Conservation (phyloP, 2,113 vertebrate species). For the Hippolais icterina region DNA sequence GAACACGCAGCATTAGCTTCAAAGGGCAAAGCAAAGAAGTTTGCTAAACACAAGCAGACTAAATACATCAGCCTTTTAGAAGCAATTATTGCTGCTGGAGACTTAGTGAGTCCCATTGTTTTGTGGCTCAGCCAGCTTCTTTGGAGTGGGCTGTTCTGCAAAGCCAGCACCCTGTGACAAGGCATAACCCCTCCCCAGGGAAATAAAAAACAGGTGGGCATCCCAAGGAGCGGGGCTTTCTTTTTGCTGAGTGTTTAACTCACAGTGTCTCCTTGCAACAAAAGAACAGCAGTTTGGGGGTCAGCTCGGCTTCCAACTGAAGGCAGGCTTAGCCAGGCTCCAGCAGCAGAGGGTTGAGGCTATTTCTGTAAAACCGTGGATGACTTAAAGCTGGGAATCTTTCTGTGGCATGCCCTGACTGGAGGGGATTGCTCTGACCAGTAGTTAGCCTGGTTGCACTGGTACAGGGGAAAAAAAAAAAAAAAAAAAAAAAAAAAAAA, state of each 20-base stretch:
- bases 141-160: neutral
- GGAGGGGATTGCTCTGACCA: neutral
- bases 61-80: slow-evolving; percentile 10
- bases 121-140: neutral
- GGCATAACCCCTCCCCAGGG: neutral
- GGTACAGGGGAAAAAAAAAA: neutral
- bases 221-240: neutral
- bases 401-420: fast-evolving
- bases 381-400: neutral
- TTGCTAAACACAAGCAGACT: slow-evolving; percentile 20
- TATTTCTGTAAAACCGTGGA: neutral
- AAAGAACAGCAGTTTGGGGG: neutral
- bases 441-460: neutral
- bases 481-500: neutral
- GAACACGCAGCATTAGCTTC: neutral
- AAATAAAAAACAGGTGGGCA: slow-evolving; percentile 50
- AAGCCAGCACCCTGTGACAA: neutral
- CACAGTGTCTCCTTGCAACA: neutral
- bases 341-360: neutral
- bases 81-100: slow-evolving; percentile 3
- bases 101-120: neutral
- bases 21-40: neutral
- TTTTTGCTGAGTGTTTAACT: neutral
- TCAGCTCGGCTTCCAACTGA: neutral
- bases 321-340: neutral